Evolutionary conservation across 1,140 invertebrate genomes (phyloP), one percentile per base, ranked within the genome.

Genomic region (Habropoda laboriosa): DNA sequence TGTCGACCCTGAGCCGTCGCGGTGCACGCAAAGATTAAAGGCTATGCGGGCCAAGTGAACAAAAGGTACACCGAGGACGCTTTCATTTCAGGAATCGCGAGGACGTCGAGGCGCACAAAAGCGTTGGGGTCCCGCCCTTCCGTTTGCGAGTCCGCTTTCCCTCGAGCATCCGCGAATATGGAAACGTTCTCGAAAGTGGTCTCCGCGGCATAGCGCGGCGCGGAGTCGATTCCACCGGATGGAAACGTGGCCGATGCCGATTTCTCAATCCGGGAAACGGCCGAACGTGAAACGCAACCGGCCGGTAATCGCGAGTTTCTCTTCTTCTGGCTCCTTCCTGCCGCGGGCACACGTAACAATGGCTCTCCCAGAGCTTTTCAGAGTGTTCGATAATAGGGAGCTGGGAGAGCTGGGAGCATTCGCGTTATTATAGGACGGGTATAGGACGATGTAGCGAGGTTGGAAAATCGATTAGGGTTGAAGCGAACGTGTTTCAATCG

Each of bases 201-300:
- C 38, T 42, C 42, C n/a, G n/a, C n/a, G n/a, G n/a, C n/a, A n/a
- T n/a, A n/a, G n/a, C n/a, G n/a, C n/a, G n/a, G 63, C 79, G 64
- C 73, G 72, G n/a, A 55, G 35, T 53, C 38, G 61, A 82, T 82
- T 60, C 77, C 57, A 72, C 83, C 83, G 83, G 83, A 85, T 81
- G 83, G 73, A 67, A 68, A 70, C 73, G 73, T 51, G 47, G 66
- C 32, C 60, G 60, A 57, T 68, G 71, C 64, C 78, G 83, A 85
- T 84, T 85, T 81, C 83, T 77, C 82, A 85, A 85, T 42, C 35
- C 78, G 78, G 70, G 82, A 84, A 85, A 85, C 83, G 72, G 51
- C 51, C 51, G 55, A 30, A 40, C 49, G 57, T 61, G 75, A 82
- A 82, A 85, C 71, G 64, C 78, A 81, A 64, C 78, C 72, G 77